Evolutionary conservation across 37 sponge, comb jelly and placozoan species (phyloP).

Genomic region (Dysidea cf. avara): DNA sequence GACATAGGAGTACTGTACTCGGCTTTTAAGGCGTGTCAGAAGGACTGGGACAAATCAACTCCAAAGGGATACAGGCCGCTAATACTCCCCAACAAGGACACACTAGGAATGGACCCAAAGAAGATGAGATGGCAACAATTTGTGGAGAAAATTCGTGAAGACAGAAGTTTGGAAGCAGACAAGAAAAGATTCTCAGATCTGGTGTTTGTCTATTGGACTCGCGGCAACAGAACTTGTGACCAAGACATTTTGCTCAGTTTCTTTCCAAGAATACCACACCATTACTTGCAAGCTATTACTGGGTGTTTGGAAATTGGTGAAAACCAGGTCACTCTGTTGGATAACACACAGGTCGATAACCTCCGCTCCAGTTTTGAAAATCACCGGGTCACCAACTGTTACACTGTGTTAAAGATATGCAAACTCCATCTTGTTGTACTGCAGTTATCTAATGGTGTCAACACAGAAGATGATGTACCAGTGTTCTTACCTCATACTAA

Average conservation of each 20-base stretch:
- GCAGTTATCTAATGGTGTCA: too few species aligned
- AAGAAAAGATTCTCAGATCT: not conserved
- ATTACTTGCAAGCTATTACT: not conserved
- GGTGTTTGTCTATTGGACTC: constrained; percentile 2
- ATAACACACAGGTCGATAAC: too few species aligned
- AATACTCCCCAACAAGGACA: not conserved
- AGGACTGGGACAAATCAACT: not conserved
- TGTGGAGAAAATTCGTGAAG: not conserved
- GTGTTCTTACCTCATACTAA: too few species aligned
- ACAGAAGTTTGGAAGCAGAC: not conserved
- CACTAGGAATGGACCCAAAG: not conserved
- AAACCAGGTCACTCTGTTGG: too few species aligned
- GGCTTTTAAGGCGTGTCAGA: not conserved
- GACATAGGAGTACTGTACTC: constrained; percentile 6
- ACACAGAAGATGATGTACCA: too few species aligned
- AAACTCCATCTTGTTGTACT: too few species aligned
- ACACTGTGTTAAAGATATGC: too few species aligned
- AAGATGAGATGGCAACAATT: not conserved
- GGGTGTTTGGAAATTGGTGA: too few species aligned
- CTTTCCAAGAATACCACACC: not conserved
- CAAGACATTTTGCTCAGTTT: constrained; percentile 1
- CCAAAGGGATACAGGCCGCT: not conserved
- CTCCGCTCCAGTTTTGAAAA: too few species aligned
- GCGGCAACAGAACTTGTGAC: not conserved
- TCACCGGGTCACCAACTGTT: too few species aligned